Percentiles rank a stretch among this genome's conserved stretches.
phyloP scores from a whole-genome alignment of 2,888 invertebrate species.

The Boloria selene region DNA sequence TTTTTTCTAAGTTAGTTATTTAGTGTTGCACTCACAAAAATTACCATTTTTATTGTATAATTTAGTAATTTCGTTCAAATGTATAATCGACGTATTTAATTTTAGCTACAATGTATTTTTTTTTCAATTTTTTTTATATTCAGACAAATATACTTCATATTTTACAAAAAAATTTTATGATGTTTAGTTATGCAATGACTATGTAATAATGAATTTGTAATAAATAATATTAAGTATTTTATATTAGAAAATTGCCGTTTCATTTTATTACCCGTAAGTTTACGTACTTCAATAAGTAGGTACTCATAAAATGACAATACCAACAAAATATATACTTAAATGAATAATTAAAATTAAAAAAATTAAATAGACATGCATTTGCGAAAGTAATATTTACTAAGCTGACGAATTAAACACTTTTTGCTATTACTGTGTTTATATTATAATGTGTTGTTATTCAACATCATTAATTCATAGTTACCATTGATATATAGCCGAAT shows the following conservation, averaged over 20 bases:
- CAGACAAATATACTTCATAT: constrained; percentile 19
- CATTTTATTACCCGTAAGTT: not conserved
- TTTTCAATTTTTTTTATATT: constrained; percentile 19
- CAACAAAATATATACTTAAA: too few species aligned
- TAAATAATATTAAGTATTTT: constrained; percentile 30
- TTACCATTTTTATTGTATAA: constrained; percentile 15
- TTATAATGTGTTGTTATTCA: too few species aligned
- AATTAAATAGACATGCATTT: too few species aligned
- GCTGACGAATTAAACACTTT: too few species aligned
- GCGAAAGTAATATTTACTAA: too few species aligned
- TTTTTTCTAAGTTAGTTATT: constrained; percentile 12
- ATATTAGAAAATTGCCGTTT: constrained; percentile 14
- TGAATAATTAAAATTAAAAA: too few species aligned
- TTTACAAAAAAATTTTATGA: constrained; percentile 33
- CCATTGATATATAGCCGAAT: too few species aligned
- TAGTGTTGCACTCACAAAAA: constrained; percentile 17
- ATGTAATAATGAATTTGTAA: constrained; percentile 41
- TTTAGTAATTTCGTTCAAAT: constrained; percentile 13
- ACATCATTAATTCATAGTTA: too few species aligned
- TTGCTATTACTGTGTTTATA: too few species aligned
- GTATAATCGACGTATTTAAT: constrained; percentile 5
- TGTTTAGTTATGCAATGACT: constrained; percentile 64
- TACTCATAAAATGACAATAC: too few species aligned
- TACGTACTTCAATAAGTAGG: not conserved
- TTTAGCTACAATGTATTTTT: constrained; percentile 11